phyloP scores from a whole-genome alignment of 2,888 invertebrate species.

The Drosophila anomelani region DNA sequence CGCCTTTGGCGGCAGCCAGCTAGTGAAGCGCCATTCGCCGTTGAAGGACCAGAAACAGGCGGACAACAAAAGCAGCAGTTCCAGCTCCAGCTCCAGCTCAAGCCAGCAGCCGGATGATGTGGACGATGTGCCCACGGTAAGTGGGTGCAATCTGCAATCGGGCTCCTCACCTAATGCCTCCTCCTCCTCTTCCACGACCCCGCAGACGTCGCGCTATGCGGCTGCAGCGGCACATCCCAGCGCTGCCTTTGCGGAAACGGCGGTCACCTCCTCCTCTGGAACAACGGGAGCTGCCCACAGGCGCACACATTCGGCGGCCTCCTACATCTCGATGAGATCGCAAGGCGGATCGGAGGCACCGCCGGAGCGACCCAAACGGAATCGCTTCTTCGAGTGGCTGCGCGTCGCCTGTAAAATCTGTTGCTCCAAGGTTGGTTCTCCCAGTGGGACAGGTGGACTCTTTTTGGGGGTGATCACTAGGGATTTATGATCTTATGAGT shows the following conservation, averaged over 20 bases:
- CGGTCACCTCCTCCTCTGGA: slow-evolving; percentile 31
- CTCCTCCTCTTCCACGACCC: slow-evolving; percentile 36
- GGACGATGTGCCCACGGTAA: slow-evolving; percentile 76
- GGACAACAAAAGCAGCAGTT: slow-evolving; percentile 60
- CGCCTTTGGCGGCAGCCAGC: slow-evolving; percentile 33
- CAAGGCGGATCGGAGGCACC: slow-evolving; percentile 52
- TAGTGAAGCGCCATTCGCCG: slow-evolving; percentile 51
- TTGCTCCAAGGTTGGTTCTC: slow-evolving; percentile 72
- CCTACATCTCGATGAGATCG: slow-evolving; percentile 77
- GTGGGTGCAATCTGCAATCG: slow-evolving; percentile 25
- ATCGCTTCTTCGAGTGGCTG: slow-evolving; percentile 75
- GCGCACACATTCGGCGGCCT: slow-evolving; percentile 76
- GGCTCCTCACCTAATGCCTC: slow-evolving; percentile 16
- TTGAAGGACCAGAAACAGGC: slow-evolving; percentile 40
- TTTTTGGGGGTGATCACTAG: too few relatives aligned
- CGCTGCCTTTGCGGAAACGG: slow-evolving; percentile 68
- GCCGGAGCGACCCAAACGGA: slow-evolving; percentile 72
- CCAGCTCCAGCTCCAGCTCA: slow-evolving; percentile 69
- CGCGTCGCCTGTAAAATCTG: slow-evolving; percentile 62
- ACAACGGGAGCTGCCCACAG: slow-evolving; percentile 59
- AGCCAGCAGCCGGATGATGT: slow-evolving; percentile 72
- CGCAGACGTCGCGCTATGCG: slow-evolving; percentile 66
- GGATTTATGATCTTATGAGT: not conserved
- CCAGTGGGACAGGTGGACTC: not conserved
- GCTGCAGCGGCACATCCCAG: slow-evolving; percentile 59